Evolutionary conservation across 2,888 invertebrate species (phyloP), one percentile per base, ranked within the genome.

Genomic region (Smittia sp.): DNA sequence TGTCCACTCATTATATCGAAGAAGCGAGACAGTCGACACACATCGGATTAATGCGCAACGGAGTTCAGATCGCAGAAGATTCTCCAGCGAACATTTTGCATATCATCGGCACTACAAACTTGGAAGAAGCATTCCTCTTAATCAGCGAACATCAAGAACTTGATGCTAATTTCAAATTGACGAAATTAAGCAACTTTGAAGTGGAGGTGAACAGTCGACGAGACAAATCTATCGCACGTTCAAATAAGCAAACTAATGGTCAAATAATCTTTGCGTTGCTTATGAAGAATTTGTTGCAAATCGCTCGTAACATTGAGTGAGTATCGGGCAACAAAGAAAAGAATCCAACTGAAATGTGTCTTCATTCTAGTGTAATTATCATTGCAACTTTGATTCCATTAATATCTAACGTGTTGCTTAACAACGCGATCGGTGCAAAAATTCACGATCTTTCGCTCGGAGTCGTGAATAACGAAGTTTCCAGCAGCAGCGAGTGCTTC

Each of bases 1-100:
- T 96, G 74, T 96, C 96, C 0, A 96, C 96, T 13, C 96, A 96
- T 83, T 96, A 96, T 79, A 95, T 96, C 75, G 96, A 96, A 80
- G 96, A 96, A 83, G 91, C 95, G 1, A 88, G 89, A 78, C 89
- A 91, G 79, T 92, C 93, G 1, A 86, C 77, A 39, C 79, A 92
- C 92, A 92, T 94, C 78, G 94, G 94, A 39, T 83, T 94, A 70
- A 89, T 94, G 84, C 85, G 94, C 75, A 88, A 88, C 76, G 94
- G 94, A 0, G 85, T 87, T 75, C 83, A 94, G 4, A 79, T 94
- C 66, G 92, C 91, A 0, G 93, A 94, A 81, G 88, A 90, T 74
- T 85, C 90, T 0, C 94, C 94, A 0, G 81, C 81, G 1, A 83
- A 85, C 69, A 84, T 94, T 13, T 82, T 94, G 65, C 79, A 83